Conservation (phyloP, 2,113 vertebrate genomes). For the Platichthys flesus region DNA sequence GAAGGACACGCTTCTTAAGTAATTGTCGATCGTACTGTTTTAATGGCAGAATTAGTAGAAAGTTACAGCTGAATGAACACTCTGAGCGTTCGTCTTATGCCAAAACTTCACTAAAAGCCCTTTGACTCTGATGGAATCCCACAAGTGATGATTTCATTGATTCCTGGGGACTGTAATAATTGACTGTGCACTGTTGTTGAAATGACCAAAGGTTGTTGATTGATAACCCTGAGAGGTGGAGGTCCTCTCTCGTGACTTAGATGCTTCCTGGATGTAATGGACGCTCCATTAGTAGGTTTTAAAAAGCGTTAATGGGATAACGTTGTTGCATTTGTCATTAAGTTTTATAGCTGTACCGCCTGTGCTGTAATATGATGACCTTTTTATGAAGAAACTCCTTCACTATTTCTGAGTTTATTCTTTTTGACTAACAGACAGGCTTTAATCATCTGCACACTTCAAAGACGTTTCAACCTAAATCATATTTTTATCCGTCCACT, state of each 20-base stretch:
- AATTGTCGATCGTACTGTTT: background rate
- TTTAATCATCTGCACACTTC: background rate
- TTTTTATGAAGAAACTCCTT: background rate
- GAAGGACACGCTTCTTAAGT: background rate
- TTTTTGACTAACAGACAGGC: constrained; percentile 1
- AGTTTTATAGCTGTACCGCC: background rate
- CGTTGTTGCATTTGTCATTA: background rate
- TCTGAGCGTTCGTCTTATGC: background rate
- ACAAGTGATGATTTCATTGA: background rate
- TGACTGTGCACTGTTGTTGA: constrained; percentile 1
- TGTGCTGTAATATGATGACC: background rate
- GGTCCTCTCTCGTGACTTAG: constrained; percentile 10
- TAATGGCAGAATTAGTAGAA: background rate
- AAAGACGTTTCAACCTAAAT: constrained; percentile 2
- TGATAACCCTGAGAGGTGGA: constrained; percentile 1
- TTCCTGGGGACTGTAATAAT: background rate
- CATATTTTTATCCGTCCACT: constrained; percentile 18
- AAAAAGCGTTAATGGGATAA: constrained; percentile 18
- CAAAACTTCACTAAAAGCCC: background rate
- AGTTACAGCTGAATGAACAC: background rate
- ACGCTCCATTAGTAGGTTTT: constrained; percentile 47
- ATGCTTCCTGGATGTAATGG: constrained; percentile 53
- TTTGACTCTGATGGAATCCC: background rate
- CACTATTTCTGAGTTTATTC: background rate
- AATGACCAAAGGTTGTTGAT: constrained; percentile 7